Conservation (phyloP, 2,797 vertebrate genomes). For the Heliangelus exortis region DNA sequence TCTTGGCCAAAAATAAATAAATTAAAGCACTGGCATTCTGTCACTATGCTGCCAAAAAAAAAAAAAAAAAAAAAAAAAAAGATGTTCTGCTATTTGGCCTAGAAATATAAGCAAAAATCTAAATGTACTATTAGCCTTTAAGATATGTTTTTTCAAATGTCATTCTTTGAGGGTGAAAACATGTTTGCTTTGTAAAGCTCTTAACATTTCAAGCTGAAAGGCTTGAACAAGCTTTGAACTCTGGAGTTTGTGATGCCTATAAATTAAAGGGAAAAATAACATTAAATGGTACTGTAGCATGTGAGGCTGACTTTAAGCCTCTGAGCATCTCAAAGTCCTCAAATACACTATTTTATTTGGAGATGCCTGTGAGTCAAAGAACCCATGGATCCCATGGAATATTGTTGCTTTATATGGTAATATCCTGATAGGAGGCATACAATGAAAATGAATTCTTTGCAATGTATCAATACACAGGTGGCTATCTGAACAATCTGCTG, state of each 20-base stretch:
- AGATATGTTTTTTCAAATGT: constrained; percentile 62
- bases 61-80: neutral
- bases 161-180: constrained; percentile 69
- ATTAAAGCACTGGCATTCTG: neutral
- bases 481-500: neutral
- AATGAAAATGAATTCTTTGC: neutral
- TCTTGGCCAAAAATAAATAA: neutral
- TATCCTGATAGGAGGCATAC: neutral
- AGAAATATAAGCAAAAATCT: constrained; percentile 62
- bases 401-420: neutral
- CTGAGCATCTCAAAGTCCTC: neutral
- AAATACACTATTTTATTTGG: neutral
- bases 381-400: neutral
- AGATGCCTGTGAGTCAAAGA: neutral
- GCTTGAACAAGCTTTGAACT: constrained; percentile 70
- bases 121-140: constrained; percentile 61
- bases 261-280: constrained; percentile 54
- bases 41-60: neutral
- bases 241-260: constrained; percentile 45
- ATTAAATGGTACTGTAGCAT: constrained; percentile 44
- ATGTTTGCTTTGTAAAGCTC: constrained; percentile 72
- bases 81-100: constrained; percentile 2
- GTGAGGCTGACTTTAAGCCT: neutral
- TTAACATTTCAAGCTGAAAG: constrained; percentile 71
- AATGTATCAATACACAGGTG: neutral